These are phyloP conservation scores for Enteromius unitaeniatus DNA, from an alignment of 2,797 vertebrate genomes.

Conservation along the genomic window DNA sequence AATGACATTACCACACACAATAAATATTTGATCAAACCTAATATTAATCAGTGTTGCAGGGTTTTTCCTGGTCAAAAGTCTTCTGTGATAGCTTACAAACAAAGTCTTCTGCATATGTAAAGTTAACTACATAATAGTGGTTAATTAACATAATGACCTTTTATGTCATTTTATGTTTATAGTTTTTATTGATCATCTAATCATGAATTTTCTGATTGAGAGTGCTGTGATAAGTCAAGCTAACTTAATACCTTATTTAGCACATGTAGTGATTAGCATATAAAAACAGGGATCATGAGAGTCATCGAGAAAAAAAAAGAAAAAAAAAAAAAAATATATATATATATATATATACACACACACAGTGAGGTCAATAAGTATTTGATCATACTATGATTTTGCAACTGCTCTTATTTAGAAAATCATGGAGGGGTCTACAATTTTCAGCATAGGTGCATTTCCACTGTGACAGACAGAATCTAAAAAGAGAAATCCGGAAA, in stretches of 20 bases:
- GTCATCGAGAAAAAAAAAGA: too few species aligned
- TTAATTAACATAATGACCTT: neutral
- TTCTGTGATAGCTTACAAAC: too few species aligned
- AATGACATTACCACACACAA: neutral
- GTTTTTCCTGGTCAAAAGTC: neutral
- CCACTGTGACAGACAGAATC: too few species aligned
- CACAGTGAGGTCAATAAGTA: too few species aligned
- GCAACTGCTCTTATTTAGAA: too few species aligned
- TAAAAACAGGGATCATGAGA: neutral
- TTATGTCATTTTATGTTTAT: slow-evolving; percentile 1
- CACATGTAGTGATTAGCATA: neutral
- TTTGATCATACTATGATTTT: too few species aligned
- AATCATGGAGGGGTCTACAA: too few species aligned
- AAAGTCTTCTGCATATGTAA: neutral
- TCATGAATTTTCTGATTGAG: too few species aligned
- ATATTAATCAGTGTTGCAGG: neutral
- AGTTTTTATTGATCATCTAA: neutral
- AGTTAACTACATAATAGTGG: neutral
- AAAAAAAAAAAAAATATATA: too few species aligned
- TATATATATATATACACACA: too few species aligned
- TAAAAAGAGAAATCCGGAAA: too few species aligned
- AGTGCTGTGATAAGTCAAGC: neutral
- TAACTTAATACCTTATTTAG: neutral
- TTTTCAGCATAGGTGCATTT: too few species aligned
- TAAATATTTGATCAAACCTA: neutral